Conservation (phyloP, 2,113 vertebrate genomes). For the Aspiorhynchus laticeps region DNA sequence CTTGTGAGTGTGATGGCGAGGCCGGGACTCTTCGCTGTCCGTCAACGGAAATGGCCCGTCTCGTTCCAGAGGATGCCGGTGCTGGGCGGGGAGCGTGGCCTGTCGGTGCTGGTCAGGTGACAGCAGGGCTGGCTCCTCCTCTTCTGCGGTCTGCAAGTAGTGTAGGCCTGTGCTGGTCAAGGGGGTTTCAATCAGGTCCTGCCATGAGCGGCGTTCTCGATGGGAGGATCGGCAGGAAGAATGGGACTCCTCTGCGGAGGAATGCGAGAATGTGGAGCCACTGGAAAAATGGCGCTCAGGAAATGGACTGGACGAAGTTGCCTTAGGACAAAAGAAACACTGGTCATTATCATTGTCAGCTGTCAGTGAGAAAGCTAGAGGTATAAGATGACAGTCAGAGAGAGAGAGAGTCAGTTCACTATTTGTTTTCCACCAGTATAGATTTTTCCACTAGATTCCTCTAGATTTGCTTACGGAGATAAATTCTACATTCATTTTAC, state of each 20-base stretch:
- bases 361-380: background rate
- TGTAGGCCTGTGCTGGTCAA: constrained; percentile 83
- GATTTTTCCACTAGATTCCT: background rate
- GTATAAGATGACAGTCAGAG: background rate
- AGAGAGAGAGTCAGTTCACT: background rate
- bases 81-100: constrained; percentile 80
- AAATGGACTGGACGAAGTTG: constrained; percentile 70
- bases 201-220: constrained; percentile 73
- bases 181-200: constrained; percentile 66
- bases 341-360: background rate
- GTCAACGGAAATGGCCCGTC: constrained; percentile 88
- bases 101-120: constrained; percentile 82
- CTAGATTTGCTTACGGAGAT: background rate
- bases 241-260: constrained; percentile 78
- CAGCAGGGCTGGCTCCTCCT: constrained; percentile 67
- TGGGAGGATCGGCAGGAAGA: constrained; percentile 79
- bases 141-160: constrained; percentile 84
- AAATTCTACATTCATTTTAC: too few species aligned
- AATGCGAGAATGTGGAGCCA: constrained; percentile 79
- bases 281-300: constrained; percentile 72
- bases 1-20: constrained; percentile 77
- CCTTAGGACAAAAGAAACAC: constrained; percentile 32
- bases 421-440: background rate
- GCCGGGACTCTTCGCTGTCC: constrained; percentile 73
- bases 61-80: constrained; percentile 78